These are phyloP conservation scores for Oreotrochilus melanogaster DNA, from an alignment of 2,113 vertebrate species.

Conservation along the genomic window DNA sequence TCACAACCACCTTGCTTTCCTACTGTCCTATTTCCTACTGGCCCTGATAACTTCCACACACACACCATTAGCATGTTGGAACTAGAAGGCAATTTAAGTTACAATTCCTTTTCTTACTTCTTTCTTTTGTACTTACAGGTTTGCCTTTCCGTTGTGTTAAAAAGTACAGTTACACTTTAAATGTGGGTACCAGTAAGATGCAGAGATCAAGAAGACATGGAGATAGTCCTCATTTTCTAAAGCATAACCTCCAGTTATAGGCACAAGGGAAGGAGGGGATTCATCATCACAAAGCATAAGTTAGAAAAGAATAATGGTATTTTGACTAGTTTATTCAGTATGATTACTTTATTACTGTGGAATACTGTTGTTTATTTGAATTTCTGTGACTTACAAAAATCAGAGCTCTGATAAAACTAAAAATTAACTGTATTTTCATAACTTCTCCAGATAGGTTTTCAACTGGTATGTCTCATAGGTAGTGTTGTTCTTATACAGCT, in stretches of 20 bases:
- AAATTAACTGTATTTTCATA: not conserved
- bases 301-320: not conserved
- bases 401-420: not conserved
- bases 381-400: not conserved
- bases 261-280: not conserved
- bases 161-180: not conserved
- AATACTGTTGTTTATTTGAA: not conserved
- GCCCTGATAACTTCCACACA: not conserved
- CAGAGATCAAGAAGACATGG: not conserved
- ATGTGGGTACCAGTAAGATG: not conserved
- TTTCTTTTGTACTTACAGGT: not conserved
- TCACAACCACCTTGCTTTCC: not conserved
- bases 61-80: not conserved
- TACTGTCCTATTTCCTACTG: not conserved
- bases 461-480: not conserved
- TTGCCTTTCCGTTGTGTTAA: not conserved
- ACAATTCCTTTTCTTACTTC: not conserved
- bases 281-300: not conserved
- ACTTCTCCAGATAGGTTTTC: not conserved
- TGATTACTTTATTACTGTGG: not conserved
- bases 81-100: not conserved
- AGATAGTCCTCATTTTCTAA: not conserved
- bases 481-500: not conserved
- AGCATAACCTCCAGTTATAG: not conserved
- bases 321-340: not conserved